Percentiles rank a stretch among this genome's conserved stretches.
Conservation (phyloP, 2,113 vertebrate genomes). For the Perca flavescens region DNA sequence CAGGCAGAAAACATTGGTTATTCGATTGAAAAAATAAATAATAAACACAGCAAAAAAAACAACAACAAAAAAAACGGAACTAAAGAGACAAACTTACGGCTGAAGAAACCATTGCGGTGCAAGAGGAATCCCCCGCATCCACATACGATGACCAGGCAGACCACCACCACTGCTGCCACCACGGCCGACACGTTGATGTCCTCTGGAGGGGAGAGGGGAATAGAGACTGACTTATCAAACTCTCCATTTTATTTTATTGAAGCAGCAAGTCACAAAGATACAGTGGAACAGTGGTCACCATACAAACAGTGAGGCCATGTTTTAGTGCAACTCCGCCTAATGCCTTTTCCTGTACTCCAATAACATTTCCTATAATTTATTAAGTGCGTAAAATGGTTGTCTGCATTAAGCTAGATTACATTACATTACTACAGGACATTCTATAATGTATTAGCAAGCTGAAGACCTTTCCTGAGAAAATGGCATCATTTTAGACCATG, state of each 20-base stretch:
- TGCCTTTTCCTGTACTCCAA: background rate
- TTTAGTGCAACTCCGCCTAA: background rate
- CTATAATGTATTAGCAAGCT: slow-evolving; percentile 17
- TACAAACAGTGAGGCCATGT: background rate
- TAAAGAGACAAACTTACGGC: slow-evolving; percentile 83
- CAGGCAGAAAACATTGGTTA: background rate
- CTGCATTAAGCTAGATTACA: slow-evolving; percentile 13
- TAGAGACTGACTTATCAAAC: background rate
- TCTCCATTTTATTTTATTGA: background rate
- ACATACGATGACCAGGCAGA: slow-evolving; percentile 85
- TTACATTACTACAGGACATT: background rate
- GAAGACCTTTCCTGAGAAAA: background rate
- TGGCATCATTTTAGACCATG: background rate
- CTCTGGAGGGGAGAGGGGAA: slow-evolving; percentile 80
- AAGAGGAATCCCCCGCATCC: slow-evolving; percentile 88
- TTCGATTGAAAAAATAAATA: background rate
- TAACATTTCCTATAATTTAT: slow-evolving; percentile 32
- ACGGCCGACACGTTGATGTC: slow-evolving; percentile 89
- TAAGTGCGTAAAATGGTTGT: background rate
- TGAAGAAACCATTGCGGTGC: slow-evolving; percentile 90
- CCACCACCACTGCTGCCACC: slow-evolving; percentile 84
- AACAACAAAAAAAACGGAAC: background rate
- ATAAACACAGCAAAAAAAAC: background rate
- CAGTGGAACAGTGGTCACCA: too few species aligned
- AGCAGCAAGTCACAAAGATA: background rate